Conservation (phyloP, 2,113 vertebrate species). For the Grus americana region DNA sequence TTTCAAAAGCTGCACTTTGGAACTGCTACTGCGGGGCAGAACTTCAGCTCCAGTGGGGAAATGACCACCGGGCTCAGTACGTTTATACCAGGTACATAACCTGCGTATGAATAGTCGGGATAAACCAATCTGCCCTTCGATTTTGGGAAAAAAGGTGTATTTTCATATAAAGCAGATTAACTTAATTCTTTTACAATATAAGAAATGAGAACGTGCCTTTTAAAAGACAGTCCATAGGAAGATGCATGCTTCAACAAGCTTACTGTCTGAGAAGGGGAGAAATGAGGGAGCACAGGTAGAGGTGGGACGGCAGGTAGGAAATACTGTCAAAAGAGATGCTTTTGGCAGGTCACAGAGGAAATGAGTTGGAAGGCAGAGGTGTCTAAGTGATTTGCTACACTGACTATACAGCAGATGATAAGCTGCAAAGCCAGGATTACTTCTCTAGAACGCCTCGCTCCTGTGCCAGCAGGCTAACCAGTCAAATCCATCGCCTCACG, state of each 20-base stretch:
- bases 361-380: neutral
- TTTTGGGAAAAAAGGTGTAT: neutral
- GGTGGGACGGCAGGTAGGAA: neutral
- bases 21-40: neutral
- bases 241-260: neutral
- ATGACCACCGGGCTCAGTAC: neutral
- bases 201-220: neutral
- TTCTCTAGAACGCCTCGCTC: neutral
- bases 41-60: neutral
- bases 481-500: neutral
- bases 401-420: neutral
- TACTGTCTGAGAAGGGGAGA: neutral
- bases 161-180: neutral
- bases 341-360: neutral
- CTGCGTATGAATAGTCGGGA: fast-evolving
- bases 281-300: neutral
- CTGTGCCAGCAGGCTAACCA: neutral
- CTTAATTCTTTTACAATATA: neutral
- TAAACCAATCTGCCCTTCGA: neutral
- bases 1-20: neutral
- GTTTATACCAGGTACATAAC: neutral
- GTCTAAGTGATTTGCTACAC: neutral
- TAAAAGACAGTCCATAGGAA: neutral
- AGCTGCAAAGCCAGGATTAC: neutral
- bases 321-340: neutral